Evolutionary conservation across 2,888 invertebrate species (phyloP), one percentile per base, ranked within the genome.

Genomic region (Auanema freiburgensis): DNA sequence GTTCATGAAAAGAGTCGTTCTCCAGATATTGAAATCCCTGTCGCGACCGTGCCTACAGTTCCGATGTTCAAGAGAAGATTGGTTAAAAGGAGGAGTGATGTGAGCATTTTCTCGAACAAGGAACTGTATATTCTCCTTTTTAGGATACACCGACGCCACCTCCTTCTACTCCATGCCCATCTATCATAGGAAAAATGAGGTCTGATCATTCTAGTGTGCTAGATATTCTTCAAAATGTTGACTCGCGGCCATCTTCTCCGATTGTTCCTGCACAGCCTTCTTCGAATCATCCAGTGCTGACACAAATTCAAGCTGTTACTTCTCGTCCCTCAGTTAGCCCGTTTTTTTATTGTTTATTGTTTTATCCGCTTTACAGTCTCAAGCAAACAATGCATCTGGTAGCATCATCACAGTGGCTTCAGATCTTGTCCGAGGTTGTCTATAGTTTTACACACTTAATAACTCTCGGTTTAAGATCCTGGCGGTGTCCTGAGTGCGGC

Each of bases 51-150:
- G 5, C 21, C 46, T 5, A 18, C 46, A 5, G 21, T 21, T 5
- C 46, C 46, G 10, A 46, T 46, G 46, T 46, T 46, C 10, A 46
- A 46, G 10, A 46, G 46, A 21, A 46, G 46, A 46, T 46, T 46
- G 46, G 46, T 16, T 6, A 46, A 46, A 10, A 46, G 46, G 46
- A 46, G 21, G 21, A 46, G 46, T 10, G 16, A 46, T 16, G 46
- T 46, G 10, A 46, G 5, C 8, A 8, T 33, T 33, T 33, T 33
- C 4, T 33, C 8, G n/a, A n/a, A n/a, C n/a, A n/a, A n/a, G n/a
- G n/a, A n/a, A n/a, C n/a, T n/a, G 16, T 46, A 46, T 5, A 10
- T 21, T 18, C 3, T 5, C 8, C 3, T 5, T 21, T 46, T 21
- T 10, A 46, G 46, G 46, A 46, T 46, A 21, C 46, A 18, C 46